These are phyloP conservation scores for Cenopis cana DNA, from an alignment of 2,888 invertebrate genomes.

Conservation along the genomic window DNA sequence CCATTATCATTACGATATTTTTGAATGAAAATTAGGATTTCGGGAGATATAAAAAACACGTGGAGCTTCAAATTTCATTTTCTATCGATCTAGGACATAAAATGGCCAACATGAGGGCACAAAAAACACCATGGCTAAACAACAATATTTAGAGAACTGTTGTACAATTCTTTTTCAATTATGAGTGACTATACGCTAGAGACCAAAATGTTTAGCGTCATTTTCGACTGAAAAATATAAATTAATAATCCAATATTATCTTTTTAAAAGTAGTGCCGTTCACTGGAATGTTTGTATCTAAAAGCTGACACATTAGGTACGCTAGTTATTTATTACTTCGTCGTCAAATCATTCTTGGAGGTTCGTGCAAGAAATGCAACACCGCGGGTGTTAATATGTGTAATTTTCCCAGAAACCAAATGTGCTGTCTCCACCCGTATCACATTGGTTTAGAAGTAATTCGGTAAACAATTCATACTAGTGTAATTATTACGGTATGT, in stretches of 20 bases:
- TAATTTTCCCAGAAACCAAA: constrained; percentile 72
- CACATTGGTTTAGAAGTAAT: constrained; percentile 32
- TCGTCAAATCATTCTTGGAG: constrained; percentile 27
- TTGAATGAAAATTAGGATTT: no score
- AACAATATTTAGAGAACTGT: no score
- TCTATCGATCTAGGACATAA: no score
- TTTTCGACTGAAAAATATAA: background rate
- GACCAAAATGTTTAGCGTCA: background rate
- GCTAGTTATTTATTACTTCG: constrained; percentile 19
- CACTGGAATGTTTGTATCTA: background rate
- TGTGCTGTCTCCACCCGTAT: constrained; percentile 60
- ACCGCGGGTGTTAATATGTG: constrained; percentile 66
- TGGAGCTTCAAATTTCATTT: no score
- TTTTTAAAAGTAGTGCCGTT: background rate
- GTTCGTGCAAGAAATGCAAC: constrained; percentile 64
- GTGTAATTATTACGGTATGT: constrained; percentile 24
- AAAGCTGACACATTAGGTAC: constrained; percentile 15
- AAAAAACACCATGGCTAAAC: no score
- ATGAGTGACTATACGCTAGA: background rate
- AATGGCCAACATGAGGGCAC: no score
- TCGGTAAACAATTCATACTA: constrained; percentile 10
- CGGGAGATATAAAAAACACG: no score
- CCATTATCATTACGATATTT: no score
- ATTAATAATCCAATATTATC: background rate
- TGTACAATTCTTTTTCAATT: background rate